Conservation (phyloP, 1,140 invertebrate genomes). For the Bombus pyrosoma region DNA sequence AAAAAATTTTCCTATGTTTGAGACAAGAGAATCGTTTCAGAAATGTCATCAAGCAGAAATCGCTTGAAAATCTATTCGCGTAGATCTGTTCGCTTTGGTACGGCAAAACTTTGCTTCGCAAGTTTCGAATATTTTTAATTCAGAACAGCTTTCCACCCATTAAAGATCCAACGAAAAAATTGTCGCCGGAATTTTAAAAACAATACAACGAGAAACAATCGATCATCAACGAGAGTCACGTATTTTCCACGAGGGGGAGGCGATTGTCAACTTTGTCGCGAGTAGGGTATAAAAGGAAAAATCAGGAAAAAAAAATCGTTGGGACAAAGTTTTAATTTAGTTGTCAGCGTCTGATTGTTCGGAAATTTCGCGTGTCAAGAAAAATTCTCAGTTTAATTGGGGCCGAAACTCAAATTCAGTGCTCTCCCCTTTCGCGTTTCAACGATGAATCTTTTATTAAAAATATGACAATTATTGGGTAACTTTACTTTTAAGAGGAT, state of each 20-base stretch:
- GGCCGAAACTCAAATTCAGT: neutral
- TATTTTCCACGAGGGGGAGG: neutral
- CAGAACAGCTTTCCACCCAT: neutral
- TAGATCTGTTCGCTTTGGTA: neutral
- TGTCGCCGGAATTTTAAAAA: neutral
- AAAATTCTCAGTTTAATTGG: constrained; percentile 12
- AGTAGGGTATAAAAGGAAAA: neutral
- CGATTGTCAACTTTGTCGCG: neutral
- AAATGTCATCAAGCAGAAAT: neutral
- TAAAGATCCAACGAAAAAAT: neutral
- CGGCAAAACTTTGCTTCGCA: neutral
- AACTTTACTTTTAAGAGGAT: neutral
- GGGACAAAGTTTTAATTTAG: neutral
- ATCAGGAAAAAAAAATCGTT: neutral
- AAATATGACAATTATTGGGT: neutral
- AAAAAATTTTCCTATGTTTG: no score
- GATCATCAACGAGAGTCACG: neutral
- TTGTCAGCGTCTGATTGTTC: constrained; percentile 10
- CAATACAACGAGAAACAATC: neutral
- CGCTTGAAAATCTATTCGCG: neutral
- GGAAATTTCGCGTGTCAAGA: neutral
- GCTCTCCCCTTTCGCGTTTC: neutral
- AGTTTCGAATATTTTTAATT: neutral
- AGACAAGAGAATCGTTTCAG: neutral
- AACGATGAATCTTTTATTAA: neutral